These are phyloP conservation scores for Pachyuromys duprasi DNA, from an alignment of 2,797 vertebrate species.

Conservation along the genomic window DNA sequence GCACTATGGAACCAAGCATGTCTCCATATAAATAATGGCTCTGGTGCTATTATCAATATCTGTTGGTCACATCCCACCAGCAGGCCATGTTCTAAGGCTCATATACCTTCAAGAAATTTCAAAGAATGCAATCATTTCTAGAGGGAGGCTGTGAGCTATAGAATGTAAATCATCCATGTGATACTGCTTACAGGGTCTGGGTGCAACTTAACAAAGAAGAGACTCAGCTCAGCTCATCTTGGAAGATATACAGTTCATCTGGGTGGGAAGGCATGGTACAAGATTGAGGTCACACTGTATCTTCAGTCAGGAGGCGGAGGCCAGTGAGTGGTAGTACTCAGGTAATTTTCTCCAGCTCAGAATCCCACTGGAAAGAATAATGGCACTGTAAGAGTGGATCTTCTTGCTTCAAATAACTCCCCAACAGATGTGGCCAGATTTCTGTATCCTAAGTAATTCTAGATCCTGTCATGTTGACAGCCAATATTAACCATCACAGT, in stretches of 20 bases:
- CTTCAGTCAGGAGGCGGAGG: not conserved
- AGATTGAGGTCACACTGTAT: not conserved
- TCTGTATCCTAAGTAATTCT: not conserved
- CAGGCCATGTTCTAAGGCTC: not conserved
- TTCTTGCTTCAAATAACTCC: not conserved
- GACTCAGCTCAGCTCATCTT: not conserved
- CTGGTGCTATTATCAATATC: not conserved
- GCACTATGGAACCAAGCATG: not conserved
- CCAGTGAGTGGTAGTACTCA: not conserved
- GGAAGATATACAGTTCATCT: not conserved
- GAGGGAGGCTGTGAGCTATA: not conserved
- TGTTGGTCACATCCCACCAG: not conserved
- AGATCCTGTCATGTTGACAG: not conserved
- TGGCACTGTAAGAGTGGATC: not conserved
- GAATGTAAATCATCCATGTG: not conserved
- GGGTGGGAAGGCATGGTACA: not conserved
- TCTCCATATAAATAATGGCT: not conserved
- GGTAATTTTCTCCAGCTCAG: not conserved
- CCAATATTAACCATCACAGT: not conserved
- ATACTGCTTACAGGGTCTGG: not conserved
- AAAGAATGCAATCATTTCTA: not conserved
- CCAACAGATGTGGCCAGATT: too few relatives aligned
- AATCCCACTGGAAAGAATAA: not conserved
- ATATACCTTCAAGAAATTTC: not conserved
- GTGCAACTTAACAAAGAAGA: not conserved